phyloP scores from a whole-genome alignment of 2,797 vertebrate species.

The Phaenicophaeus curvirostris region DNA sequence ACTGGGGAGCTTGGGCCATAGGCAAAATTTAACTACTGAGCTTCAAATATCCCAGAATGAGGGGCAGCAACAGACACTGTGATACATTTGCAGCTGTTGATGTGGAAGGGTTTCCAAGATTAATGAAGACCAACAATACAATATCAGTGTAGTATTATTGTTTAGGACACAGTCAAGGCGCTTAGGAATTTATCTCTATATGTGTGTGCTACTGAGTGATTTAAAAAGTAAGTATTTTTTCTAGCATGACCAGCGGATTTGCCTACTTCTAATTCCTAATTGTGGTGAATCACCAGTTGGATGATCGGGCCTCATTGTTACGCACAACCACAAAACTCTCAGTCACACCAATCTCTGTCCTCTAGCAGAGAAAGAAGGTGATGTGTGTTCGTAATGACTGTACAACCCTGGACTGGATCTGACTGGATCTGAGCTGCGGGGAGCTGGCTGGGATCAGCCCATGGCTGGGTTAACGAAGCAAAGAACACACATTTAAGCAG shows the following conservation, averaged over 20 bases:
- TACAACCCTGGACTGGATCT: background rate
- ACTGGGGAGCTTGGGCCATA: too few species aligned
- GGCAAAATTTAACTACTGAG: background rate
- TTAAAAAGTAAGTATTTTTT: background rate
- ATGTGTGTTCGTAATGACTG: accelerated
- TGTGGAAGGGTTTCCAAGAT: background rate
- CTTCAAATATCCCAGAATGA: too few species aligned
- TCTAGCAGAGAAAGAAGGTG: background rate
- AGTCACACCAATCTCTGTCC: background rate
- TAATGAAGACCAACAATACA: background rate
- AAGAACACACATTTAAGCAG: background rate
- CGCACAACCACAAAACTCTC: background rate
- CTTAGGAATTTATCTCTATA: background rate
- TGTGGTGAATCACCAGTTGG: background rate
- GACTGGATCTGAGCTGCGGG: background rate
- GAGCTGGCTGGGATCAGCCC: background rate
- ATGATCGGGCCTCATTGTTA: background rate
- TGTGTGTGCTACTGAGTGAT: too few species aligned
- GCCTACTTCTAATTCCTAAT: background rate
- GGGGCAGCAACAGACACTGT: background rate
- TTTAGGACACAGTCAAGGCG: background rate
- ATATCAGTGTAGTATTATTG: background rate
- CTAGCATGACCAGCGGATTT: background rate
- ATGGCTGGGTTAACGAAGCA: too few species aligned
- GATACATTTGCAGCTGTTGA: background rate